Conservation (phyloP, 2,113 vertebrate species). For the Hemibagrus wyckioides region DNA sequence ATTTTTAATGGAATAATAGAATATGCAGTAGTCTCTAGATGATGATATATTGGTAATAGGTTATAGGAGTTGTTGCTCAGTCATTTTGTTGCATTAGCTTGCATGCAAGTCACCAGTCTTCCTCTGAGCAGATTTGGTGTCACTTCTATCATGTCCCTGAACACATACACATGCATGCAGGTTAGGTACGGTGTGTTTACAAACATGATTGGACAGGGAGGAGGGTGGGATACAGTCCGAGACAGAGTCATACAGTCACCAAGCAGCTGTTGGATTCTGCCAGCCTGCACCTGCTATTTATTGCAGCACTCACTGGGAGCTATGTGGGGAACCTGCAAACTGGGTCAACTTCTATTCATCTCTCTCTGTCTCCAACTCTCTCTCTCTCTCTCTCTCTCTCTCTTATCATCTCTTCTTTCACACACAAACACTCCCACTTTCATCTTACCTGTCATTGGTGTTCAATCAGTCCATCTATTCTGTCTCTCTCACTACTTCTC, state of each 20-base stretch:
- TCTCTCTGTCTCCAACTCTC: slow-evolving; percentile 47
- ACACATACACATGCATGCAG: slow-evolving; percentile 30
- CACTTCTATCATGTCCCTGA: neutral
- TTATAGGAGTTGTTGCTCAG: neutral
- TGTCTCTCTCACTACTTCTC: slow-evolving; percentile 22
- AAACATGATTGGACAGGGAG: slow-evolving; percentile 46
- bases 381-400: slow-evolving; percentile 31
- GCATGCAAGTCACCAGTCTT: neutral
- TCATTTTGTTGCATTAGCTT: neutral
- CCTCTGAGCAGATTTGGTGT: neutral
- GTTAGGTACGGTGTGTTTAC: slow-evolving; percentile 18
- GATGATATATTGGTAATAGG: neutral
- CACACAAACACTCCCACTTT: slow-evolving; percentile 48
- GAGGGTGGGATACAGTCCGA: slow-evolving; percentile 26
- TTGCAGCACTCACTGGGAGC: slow-evolving; percentile 69
- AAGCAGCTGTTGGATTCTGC: slow-evolving; percentile 70
- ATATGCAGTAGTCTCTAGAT: neutral
- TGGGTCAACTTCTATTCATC: slow-evolving; percentile 72
- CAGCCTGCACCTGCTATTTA: slow-evolving; percentile 73
- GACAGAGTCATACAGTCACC: slow-evolving; percentile 58
- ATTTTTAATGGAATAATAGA: neutral
- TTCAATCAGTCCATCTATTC: slow-evolving; percentile 38
- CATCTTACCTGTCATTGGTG: slow-evolving; percentile 32
- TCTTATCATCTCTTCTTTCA: slow-evolving; percentile 39
- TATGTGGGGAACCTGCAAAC: slow-evolving; percentile 70